A percentile compares a stretch with the other conserved stretches of the same genome.
phyloP scores from a whole-genome alignment of 2,888 invertebrate genomes.

The Liopterus haemorrhoidalis region DNA sequence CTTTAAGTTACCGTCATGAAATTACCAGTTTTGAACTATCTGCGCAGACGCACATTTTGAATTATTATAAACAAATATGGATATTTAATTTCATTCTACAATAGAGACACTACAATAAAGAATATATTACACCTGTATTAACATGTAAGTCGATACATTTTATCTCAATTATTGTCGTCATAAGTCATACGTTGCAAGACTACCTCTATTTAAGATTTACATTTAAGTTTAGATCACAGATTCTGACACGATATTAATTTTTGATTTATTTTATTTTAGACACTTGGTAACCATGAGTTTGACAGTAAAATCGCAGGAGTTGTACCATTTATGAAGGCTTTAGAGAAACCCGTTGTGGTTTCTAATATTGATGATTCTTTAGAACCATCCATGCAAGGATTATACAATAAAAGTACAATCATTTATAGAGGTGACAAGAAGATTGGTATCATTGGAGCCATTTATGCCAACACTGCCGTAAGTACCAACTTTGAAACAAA shows the following conservation, averaged over 20 bases:
- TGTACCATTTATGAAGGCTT: slow-evolving; percentile 60
- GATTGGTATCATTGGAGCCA: slow-evolving; percentile 76
- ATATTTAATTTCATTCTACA: no score
- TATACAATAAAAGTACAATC: slow-evolving; percentile 59
- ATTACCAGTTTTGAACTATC: no score
- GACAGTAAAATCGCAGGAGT: slow-evolving; percentile 68
- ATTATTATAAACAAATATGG: no score
- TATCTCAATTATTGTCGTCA: no score
- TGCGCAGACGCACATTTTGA: no score
- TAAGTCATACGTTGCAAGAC: not conserved
- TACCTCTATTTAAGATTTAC: no score
- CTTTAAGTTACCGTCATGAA: no score
- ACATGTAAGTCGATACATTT: no score
- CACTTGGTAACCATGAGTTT: slow-evolving; percentile 83
- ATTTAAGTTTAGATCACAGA: no score
- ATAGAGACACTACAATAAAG: no score
- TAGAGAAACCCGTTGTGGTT: slow-evolving; percentile 63
- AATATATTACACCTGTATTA: no score
- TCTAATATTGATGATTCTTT: slow-evolving; percentile 66
- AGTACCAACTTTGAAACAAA: slow-evolving; percentile 35
- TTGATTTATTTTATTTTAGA: slow-evolving; percentile 57
- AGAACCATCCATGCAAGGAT: slow-evolving; percentile 60
- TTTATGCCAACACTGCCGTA: slow-evolving; percentile 61
- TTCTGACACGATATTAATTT: no score
- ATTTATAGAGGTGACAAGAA: slow-evolving; percentile 56